A percentile compares a stretch with the other conserved stretches of the same genome.
Conservation (phyloP, 1,140 invertebrate genomes). For the Drosophila truncata region DNA sequence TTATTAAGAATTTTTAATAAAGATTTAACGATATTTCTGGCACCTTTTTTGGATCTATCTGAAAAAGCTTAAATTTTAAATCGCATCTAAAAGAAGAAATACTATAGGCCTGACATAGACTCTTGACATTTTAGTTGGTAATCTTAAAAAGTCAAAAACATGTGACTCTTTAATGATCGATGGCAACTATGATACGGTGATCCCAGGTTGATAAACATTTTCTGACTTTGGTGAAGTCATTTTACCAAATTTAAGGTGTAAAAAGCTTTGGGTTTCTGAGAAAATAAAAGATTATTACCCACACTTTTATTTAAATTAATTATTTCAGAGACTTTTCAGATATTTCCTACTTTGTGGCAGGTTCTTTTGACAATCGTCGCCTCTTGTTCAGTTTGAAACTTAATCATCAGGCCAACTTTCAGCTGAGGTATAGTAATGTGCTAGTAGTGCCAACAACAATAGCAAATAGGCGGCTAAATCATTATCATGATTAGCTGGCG, state of each 20-base stretch:
- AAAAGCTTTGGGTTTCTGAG: background rate
- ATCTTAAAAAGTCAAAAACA: constrained; percentile 13
- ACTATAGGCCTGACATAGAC: background rate
- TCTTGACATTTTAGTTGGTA: background rate
- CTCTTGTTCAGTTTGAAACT: constrained; percentile 23
- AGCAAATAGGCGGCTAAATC: constrained; percentile 46
- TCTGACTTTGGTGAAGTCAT: constrained; percentile 12
- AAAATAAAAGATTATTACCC: too few species aligned
- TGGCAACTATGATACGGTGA: constrained; percentile 25
- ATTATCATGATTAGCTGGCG: constrained; percentile 71
- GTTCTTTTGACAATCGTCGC: constrained; percentile 10
- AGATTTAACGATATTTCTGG: background rate
- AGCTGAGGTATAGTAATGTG: constrained; percentile 6
- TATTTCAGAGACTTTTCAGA: background rate
- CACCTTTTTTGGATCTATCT: background rate
- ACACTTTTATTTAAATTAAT: background rate
- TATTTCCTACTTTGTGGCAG: background rate
- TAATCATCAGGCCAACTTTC: constrained; percentile 24
- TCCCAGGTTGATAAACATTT: constrained; percentile 19
- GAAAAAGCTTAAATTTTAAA: background rate
- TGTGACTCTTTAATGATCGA: constrained; percentile 41
- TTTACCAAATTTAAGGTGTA: background rate
- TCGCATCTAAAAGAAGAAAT: background rate
- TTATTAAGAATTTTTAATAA: too few species aligned
- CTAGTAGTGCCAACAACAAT: constrained; percentile 25